Evolutionary conservation across 2,888 invertebrate genomes (phyloP).

Genomic region (Nipponacmea schrenckii): DNA sequence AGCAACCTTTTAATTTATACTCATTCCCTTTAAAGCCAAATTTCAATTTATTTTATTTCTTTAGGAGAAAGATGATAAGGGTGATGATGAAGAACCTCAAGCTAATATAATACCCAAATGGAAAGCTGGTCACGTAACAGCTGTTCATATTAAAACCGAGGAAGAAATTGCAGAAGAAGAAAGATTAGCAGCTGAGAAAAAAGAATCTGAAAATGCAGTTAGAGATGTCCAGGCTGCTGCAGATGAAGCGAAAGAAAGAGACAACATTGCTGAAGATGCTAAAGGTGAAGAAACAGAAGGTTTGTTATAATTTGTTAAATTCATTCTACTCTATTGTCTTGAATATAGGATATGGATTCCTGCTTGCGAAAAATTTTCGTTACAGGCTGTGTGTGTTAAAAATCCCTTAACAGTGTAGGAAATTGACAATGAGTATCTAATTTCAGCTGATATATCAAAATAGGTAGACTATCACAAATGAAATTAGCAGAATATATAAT

Average conservation of each 20-base stretch:
- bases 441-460: too few relatives aligned
- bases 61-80: constrained; percentile 53
- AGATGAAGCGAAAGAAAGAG: constrained; percentile 15
- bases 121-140: constrained; percentile 62
- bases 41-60: constrained; percentile 1
- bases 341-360: too few relatives aligned
- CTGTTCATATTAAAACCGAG: constrained; percentile 58
- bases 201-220: constrained; percentile 21
- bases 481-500: too few relatives aligned
- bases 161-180: constrained; percentile 53
- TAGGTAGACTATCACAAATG: too few relatives aligned
- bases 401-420: too few relatives aligned
- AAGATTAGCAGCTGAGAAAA: constrained; percentile 18
- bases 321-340: too few relatives aligned
- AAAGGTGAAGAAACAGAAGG: not conserved
- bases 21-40: not conserved
- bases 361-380: too few relatives aligned
- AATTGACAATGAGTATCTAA: too few relatives aligned
- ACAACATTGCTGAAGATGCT: not conserved
- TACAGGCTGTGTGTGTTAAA: too few relatives aligned
- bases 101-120: constrained; percentile 61
- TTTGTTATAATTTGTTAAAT: too few relatives aligned
- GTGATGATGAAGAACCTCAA: constrained; percentile 58
- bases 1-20: too few relatives aligned
- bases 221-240: constrained; percentile 25